Conservation (phyloP, 1,140 invertebrate species). For the Anadara kagoshimensis region DNA sequence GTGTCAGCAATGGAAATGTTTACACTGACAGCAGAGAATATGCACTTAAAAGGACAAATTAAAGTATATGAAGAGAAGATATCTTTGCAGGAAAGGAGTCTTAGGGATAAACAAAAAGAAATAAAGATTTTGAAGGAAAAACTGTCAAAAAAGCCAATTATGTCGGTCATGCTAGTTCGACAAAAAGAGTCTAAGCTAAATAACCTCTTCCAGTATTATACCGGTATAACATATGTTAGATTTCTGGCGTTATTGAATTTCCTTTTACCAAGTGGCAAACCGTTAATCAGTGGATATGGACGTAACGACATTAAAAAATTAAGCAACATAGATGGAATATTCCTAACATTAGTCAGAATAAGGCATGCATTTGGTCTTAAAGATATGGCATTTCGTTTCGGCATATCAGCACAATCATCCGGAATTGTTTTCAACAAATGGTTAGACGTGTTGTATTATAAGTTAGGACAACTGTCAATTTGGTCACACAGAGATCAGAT, state of each 20-base stretch:
- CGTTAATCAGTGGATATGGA: slow-evolving; percentile 7
- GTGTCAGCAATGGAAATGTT: slow-evolving; percentile 28
- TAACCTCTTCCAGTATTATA: slow-evolving; percentile 27
- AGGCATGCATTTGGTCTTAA: slow-evolving; percentile 32
- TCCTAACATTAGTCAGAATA: slow-evolving; percentile 14
- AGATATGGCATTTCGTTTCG: slow-evolving; percentile 39
- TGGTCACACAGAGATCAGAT: slow-evolving; percentile 44
- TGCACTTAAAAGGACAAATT: slow-evolving; percentile 1
- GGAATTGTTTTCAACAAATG: slow-evolving; percentile 38
- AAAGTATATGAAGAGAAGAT: slow-evolving; percentile 6
- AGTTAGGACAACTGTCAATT: slow-evolving; percentile 41
- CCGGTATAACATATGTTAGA: slow-evolving; percentile 21
- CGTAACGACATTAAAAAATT: slow-evolving; percentile 25
- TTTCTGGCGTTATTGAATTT: slow-evolving; percentile 18
- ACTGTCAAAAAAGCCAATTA: neutral
- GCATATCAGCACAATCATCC: slow-evolving; percentile 30
- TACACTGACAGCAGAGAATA: slow-evolving; percentile 7
- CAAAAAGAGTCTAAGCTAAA: slow-evolving; percentile 19
- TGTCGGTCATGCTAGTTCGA: neutral
- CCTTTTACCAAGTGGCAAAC: slow-evolving; percentile 14
- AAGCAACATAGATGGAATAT: slow-evolving; percentile 29
- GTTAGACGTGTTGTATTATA: slow-evolving; percentile 41
- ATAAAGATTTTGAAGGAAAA: neutral
- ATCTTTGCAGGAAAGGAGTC: too few relatives aligned
- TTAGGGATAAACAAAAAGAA: neutral